Base-by-base conservation (phyloP, 2,888 invertebrate species). In the Drosophila mettleri region DNA sequence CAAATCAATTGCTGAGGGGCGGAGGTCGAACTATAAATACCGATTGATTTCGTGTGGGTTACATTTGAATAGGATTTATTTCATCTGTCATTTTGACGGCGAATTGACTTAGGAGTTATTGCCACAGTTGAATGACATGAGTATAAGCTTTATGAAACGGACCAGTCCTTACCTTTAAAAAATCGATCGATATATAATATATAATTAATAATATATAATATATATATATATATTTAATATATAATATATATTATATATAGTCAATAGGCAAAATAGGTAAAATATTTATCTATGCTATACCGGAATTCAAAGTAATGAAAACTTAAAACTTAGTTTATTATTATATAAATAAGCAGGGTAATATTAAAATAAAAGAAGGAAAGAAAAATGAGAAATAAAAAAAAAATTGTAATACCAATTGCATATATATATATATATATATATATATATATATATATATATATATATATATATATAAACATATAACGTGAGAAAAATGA, bases 111-210 rank as follows among this genome's bases (percentile, higher is more conserved):
- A 72, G 73, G 86, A 89, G 89, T 89, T 87, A 82, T 89, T 80
- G 74, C 77, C 79, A 81, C 81, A 88, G 88, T 84, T 86, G 88
- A 88, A 82, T 88, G 81, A 80, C 87, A 87, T 82, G 86, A 74
- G 84, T 77, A 70, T 52, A 45, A 59, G n/a, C n/a, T n/a, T n/a
- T n/a, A n/a, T n/a, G 63, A 46, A 45, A 24, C 41, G 27, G 16
- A 6, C 48, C 33, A 36, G 48, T 46, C 55, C 72, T n/a, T 9
- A 22, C 3, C n/a, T n/a, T n/a, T n/a, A n/a, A n/a, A n/a, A n/a
- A n/a, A n/a, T n/a, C n/a, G n/a, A n/a, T n/a, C n/a, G n/a, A n/a
- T n/a, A n/a, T n/a, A n/a, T n/a, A n/a, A n/a, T n/a, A n/a, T n/a
- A n/a, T n/a, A n/a, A n/a, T n/a, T n/a, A n/a, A n/a, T n/a, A n/a